These are phyloP conservation scores for Temnothorax nylanderi DNA, from an alignment of 1,140 invertebrate genomes.

Conservation along the genomic window DNA sequence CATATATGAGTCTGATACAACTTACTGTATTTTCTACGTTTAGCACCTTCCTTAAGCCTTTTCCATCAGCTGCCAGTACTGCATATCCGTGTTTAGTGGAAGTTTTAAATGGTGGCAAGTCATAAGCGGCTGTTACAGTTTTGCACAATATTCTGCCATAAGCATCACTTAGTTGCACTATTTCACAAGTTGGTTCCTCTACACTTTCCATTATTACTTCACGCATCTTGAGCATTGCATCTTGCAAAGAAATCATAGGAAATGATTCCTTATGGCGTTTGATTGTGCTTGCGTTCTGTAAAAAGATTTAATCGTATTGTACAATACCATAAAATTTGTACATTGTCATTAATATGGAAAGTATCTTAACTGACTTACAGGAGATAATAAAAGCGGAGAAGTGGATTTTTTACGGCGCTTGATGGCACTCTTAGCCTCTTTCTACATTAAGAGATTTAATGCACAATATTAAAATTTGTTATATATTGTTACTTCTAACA, in stretches of 20 bases:
- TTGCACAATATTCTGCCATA: constrained; percentile 75
- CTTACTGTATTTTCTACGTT: constrained; percentile 86
- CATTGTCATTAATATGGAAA: neutral
- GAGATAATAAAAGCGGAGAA: constrained; percentile 85
- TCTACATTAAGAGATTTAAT: neutral
- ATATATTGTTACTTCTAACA: neutral
- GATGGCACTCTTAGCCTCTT: neutral
- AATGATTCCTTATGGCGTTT: neutral
- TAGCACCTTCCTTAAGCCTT: constrained; percentile 88
- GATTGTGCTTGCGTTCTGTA: neutral
- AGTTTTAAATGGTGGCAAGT: constrained; percentile 95
- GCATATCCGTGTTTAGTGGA: constrained; percentile 98
- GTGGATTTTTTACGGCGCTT: constrained; percentile 75
- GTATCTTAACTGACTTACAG: neutral
- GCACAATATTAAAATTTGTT: neutral
- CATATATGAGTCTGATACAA: neutral
- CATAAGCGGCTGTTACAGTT: constrained; percentile 69
- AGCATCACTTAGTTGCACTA: constrained; percentile 66
- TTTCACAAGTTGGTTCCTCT: constrained; percentile 64
- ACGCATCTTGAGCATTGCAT: constrained; percentile 85
- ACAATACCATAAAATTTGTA: neutral
- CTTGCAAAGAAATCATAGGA: constrained; percentile 39
- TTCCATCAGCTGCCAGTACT: constrained; percentile 91
- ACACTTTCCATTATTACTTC: constrained; percentile 81
- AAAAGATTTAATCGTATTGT: neutral